Evolutionary conservation across 2,113 vertebrate species (phyloP), one percentile per base, ranked within the genome.

Genomic region (Elgaria multicarinata): DNA sequence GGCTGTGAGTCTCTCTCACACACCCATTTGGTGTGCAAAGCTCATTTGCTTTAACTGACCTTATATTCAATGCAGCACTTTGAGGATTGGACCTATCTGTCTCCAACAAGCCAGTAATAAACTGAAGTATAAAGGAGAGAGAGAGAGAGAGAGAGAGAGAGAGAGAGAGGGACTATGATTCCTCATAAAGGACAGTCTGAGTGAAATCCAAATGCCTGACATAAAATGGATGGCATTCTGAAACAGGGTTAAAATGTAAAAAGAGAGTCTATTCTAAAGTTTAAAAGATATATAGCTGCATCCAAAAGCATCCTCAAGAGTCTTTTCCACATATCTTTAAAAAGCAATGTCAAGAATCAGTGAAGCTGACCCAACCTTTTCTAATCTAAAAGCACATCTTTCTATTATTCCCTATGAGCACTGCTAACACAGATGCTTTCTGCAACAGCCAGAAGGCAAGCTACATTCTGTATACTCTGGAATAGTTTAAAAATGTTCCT

Each of bases 21-120:
- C n/a, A 36, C 12, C 36, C 77, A 42, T 42, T 88, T 66, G n/a
- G 67, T 82, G 31, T 26, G 20, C 67, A 82, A 81, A 71, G 46
- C 44, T 80, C 64, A 89, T 89, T 89, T 83, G 69, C 28, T 89
- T 89, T 89, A 75, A 75, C 53, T 83, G 80, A 89, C 79, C 87
- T 89, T 89, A 69, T 62, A 62, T 20, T 86, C n/a, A 86, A 2
- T 46, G 80, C 69, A 83, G 55, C 13, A 20, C 39, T 83, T 75
- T 46, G 22, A 89, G 53, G n/a, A 50, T 13, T 76, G 42, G 79
- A 36, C 31, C 6, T 55, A 72, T 87, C 69, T 72, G 16, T 62
- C 24, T 1, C 64, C 69, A 46, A 28, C n/a, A 62, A 64, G 26
- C 26, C 3, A 36, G n/a, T 79, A 89, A 82, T 64, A 90, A 94